Base-by-base conservation (phyloP, 2,113 vertebrate species). In the Tautogolabrus adspersus region DNA sequence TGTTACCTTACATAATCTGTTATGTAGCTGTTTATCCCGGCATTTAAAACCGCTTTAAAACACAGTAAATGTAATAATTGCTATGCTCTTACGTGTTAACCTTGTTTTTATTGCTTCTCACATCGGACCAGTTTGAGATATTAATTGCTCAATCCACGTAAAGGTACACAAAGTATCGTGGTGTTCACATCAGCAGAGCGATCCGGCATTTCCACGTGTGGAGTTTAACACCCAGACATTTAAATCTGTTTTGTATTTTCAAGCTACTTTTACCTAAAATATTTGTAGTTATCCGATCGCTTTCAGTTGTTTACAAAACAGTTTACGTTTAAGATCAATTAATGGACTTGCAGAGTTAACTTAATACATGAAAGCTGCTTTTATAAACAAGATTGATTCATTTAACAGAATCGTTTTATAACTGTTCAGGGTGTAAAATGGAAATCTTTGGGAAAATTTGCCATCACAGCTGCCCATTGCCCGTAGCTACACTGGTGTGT, bases 1-100 rank as follows among this genome's bases (percentile, higher is more conserved):
- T 57, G 67, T 75, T 81, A 62, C 66, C 34, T 90, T 82, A 87
- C 85, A 84, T 84, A 85, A 90, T 18, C 26, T 56, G 55, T 55
- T 57, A 59, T 47, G 81, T 55, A 66, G 67, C 66, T 5, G 30
- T 56, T 51, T 11, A 70, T 72, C 16, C 42, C 11, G 19, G 5
- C 2, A 49, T 51, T 59, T 0, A 74, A 51, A 70, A 21, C 26
- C 5, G 19, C 2, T 52, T 15, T 52, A 46, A 22, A 16, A 16
- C 19, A 34, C 52, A 40, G 47, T 19, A 7, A 49, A 5, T 30
- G 26, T 2, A 54, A 1, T 51, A 66, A 15, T 40, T 40, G 22
- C 1, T 19, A 3, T 0, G 12, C 10, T 47, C 51, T 40, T 1
- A 2, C 1, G 7, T 38, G 40, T 47, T 40, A 38, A 19, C 3